A percentile compares a stretch with the other conserved stretches of the same genome.
Conservation (phyloP, 2,888 invertebrate species). For the Cordilura impudica region DNA sequence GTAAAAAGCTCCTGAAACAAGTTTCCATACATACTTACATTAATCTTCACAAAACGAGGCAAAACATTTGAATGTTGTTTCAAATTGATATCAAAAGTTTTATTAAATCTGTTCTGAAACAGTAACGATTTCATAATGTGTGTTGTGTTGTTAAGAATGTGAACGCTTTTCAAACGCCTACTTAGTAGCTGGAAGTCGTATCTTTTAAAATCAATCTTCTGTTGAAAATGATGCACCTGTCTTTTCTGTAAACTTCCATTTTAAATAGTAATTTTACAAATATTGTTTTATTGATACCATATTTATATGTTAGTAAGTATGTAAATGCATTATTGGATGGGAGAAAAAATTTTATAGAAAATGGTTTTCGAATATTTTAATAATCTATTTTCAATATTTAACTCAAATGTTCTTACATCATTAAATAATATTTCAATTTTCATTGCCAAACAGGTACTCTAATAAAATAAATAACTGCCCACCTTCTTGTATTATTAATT, state of each 20-base stretch:
- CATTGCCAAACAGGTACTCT: no score
- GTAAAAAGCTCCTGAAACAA: constrained; percentile 51
- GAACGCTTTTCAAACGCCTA: constrained; percentile 31
- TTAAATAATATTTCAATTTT: no score
- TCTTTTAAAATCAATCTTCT: neutral
- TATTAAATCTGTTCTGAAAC: neutral
- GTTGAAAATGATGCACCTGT: constrained; percentile 53
- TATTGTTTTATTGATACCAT: constrained; percentile 39
- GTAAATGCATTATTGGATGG: no score
- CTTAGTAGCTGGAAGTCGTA: constrained; percentile 13
- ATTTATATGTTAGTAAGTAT: constrained; percentile 1
- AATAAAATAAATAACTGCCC: no score
- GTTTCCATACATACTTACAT: constrained; percentile 30
- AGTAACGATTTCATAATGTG: neutral
- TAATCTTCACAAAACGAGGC: constrained; percentile 43
- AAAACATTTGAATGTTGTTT: constrained; percentile 50
- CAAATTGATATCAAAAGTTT: neutral
- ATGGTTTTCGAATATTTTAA: no score
- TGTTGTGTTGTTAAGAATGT: neutral
- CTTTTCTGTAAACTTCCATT: constrained; percentile 7
- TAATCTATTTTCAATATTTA: no score
- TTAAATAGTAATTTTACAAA: constrained; percentile 36
- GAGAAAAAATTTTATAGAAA: no score
- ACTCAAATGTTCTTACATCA: no score
- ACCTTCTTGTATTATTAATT: no score